Base-by-base conservation (phyloP, 2,797 vertebrate species). In the Acanthurus leucopareius region DNA sequence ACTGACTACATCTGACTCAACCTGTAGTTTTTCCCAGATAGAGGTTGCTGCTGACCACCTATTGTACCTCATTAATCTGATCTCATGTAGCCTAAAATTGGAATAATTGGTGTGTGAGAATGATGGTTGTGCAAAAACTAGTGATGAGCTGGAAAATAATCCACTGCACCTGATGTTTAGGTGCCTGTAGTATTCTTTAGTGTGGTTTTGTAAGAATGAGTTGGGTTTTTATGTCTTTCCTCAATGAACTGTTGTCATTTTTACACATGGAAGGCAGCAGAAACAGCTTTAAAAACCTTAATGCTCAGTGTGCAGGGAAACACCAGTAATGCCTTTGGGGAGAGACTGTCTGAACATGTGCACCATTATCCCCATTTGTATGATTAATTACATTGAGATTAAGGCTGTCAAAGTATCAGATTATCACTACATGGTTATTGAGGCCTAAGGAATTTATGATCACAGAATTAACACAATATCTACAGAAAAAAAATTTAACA, bases 41-140 rank as follows among this genome's bases (percentile, higher is more conserved):
- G 28, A 48, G 22, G 6, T 22, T 48, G 4, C 62, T 56, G 13
- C 60, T 56, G 59, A 54, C 22, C 75, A 49, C 53, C 64, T 10
- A 52, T 32, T 58, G 62, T 10, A 63, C 20, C 65, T 16, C 47
- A 5, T 22, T 51, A 8, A 49, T 65, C 20, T 16, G 20, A 51
- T 60, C n/a, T 25, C 35, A 51, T 25, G 15, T 13, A 15, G 20
- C 32, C 47, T 10, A 15, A 65, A 52, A 59, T 5, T 65, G 67
- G 60, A 17, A 8, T 16, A 16, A 25, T 52, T 28, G 28, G 28
- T 9, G 40, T 38, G 8, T 58, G 16, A 25, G 42, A 2, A 7
- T 45, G 38, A 3, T 45, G 5, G 20, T 7, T 7, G 38, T 40
- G 38, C 38, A 40, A 40, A 40, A 3, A 44, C 6, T 7, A 19